These are phyloP conservation scores for Drosophila pseudoobscura DNA, from an alignment of 1,140 invertebrate species.

Conservation along the genomic window DNA sequence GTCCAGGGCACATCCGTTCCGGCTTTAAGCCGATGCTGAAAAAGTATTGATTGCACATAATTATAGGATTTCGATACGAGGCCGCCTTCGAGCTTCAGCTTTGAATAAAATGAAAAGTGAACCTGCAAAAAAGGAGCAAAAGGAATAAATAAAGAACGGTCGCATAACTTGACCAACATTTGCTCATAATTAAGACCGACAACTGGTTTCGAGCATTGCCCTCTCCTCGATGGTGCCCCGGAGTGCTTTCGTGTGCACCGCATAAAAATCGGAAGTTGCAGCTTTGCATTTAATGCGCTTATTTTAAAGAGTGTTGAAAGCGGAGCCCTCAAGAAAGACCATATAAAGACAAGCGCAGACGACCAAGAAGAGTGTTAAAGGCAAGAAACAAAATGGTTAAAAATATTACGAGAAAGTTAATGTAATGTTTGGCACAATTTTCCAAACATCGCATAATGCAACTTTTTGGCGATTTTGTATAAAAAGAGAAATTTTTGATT, in stretches of 20 bases:
- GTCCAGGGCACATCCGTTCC: slow-evolving; percentile 54
- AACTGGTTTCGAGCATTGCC: slow-evolving; percentile 59
- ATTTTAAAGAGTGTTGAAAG: slow-evolving; percentile 79
- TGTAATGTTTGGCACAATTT: slow-evolving; percentile 4
- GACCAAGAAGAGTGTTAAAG: background rate
- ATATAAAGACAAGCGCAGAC: slow-evolving; percentile 14
- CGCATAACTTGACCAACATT: slow-evolving; percentile 68
- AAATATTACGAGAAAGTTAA: slow-evolving; percentile 21
- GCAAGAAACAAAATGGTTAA: slow-evolving; percentile 7
- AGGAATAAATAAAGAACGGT: slow-evolving; percentile 38
- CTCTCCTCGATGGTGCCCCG: background rate
- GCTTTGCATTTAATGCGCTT: slow-evolving; percentile 75
- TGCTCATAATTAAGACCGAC: slow-evolving; percentile 65
- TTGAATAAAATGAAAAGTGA: slow-evolving; percentile 54
- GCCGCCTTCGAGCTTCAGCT: background rate
- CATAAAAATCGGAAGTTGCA: slow-evolving; percentile 76
- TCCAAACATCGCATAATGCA: background rate
- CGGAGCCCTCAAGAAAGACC: slow-evolving; percentile 28
- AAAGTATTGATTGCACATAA: slow-evolving; percentile 81
- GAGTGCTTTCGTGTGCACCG: slow-evolving; percentile 47
- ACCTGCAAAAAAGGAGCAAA: slow-evolving; percentile 12
- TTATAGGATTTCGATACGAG: slow-evolving; percentile 67
- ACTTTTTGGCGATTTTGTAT: too few relatives aligned
- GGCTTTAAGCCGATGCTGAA: slow-evolving; percentile 60
- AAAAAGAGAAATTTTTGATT: too few relatives aligned